Base-by-base conservation (phyloP, 2,797 vertebrate genomes). In the Poecilia wingei region DNA sequence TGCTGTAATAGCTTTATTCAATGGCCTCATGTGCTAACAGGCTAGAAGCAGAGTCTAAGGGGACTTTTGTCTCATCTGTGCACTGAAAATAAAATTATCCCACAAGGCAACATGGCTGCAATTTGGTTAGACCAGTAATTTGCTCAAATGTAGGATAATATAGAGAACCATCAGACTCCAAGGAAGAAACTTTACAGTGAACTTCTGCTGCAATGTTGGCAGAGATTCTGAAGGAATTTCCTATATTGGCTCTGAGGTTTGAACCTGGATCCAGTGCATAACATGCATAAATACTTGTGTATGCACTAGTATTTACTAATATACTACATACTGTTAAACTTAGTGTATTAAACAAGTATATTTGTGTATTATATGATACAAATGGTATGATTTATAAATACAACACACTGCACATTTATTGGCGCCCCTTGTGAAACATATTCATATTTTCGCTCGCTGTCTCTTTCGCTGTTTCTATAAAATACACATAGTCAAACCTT, bases 41-140 rank as follows among this genome's bases (percentile, higher is more conserved):
- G 61, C 75, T 79, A 68, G 69, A 72, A 8, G 33, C 36, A 22
- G 47, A 71, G 31, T 83, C 66, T 10, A 57, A 73, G 55, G 47
- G 39, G 49, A n/a, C 13, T 61, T 75, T 74, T 69, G 78, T 83
- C 39, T 80, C 70, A 71, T 88, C 57, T 80, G 41, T 51, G 72
- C 3, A 33, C 41, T 76, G 47, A 79, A 77, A 79, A 83, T 77
- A 57, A 74, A 79, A 31, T 77, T 78, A 45, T 31, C 22, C 74
- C 10, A 0, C 41, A 28, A 79, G 73, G 71, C 64, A 69, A 47
- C 22, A n/a, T 36, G 31, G 49, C 57, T 76, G 66, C 45, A 75
- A 6, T 72, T 78, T 79, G 3, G 41, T 86, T 82, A 55, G 43
- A 80, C n/a, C 59, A 80, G 81, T 75, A 77, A 80, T 85, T 89